Evolutionary conservation across 2,888 invertebrate genomes (phyloP).

Genomic region (Criorhina ranunculi): DNA sequence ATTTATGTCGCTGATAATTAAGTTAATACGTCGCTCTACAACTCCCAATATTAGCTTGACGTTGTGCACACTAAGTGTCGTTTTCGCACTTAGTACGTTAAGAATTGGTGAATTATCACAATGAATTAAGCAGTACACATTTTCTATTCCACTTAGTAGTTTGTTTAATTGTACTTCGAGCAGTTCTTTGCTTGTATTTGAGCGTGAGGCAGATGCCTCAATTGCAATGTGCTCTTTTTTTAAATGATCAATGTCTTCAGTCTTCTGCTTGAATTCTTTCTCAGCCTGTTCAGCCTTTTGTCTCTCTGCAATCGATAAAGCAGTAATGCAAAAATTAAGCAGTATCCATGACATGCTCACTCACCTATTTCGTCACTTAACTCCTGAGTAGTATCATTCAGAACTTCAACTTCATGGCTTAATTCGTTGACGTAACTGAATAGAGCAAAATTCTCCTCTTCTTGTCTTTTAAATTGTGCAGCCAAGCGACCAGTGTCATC

Average conservation of each 20-base stretch:
- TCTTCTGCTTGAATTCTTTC: slow-evolving; percentile 81
- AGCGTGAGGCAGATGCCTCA: slow-evolving; percentile 79
- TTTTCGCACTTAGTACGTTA: slow-evolving; percentile 89
- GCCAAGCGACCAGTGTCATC: slow-evolving; percentile 89
- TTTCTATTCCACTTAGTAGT: slow-evolving; percentile 85
- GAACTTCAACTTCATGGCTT: slow-evolving; percentile 91
- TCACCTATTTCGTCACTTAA: slow-evolving; percentile 88
- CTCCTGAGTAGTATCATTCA: slow-evolving; percentile 89
- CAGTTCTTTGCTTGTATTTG: slow-evolving; percentile 80
- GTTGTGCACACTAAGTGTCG: slow-evolving; percentile 90
- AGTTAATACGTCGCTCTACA: slow-evolving; percentile 89
- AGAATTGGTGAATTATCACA: slow-evolving; percentile 91
- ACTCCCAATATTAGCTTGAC: slow-evolving; percentile 92
- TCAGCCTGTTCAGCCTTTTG: slow-evolving; percentile 82
- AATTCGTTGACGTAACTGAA: slow-evolving; percentile 96
- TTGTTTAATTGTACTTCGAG: slow-evolving; percentile 79
- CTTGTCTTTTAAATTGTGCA: slow-evolving; percentile 91
- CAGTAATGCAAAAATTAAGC: neutral
- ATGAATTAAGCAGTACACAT: slow-evolving; percentile 86
- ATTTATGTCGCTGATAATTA: slow-evolving; percentile 81
- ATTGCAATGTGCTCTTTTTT: slow-evolving; percentile 79
- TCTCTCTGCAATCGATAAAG: slow-evolving; percentile 78
- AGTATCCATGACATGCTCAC: neutral
- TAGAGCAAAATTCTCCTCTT: slow-evolving; percentile 95
- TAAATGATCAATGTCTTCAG: slow-evolving; percentile 82